These are phyloP conservation scores for Stenchaetothrips biformis DNA, from an alignment of 2,888 invertebrate species.

Conservation along the genomic window DNA sequence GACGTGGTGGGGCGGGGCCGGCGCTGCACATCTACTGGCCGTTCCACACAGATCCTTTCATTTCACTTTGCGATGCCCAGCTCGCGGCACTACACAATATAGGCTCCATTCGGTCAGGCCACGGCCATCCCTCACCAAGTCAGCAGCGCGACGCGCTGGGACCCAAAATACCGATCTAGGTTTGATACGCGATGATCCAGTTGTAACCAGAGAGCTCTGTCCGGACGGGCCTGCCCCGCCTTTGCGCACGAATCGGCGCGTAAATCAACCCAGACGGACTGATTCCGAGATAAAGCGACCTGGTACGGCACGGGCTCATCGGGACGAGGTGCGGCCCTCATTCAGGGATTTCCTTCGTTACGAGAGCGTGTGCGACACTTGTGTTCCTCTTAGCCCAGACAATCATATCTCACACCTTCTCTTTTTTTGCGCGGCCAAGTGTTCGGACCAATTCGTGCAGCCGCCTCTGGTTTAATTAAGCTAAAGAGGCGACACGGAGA, in stretches of 20 bases:
- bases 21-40: too few relatives aligned
- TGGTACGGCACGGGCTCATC: too few relatives aligned
- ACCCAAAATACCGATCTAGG: not conserved
- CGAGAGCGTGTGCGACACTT: too few relatives aligned
- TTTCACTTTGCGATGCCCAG: not conserved
- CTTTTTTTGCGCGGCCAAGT: too few relatives aligned
- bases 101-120: not conserved
- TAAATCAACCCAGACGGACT: not conserved
- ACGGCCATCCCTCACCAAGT: not conserved
- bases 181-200: conserved; percentile 1
- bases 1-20: not conserved
- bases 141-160: not conserved
- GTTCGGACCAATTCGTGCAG: conserved; percentile 14
- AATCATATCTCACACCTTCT: too few relatives aligned
- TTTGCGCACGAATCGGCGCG: not conserved
- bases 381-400: too few relatives aligned
- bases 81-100: not conserved
- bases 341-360: too few relatives aligned
- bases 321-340: too few relatives aligned
- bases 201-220: not conserved
- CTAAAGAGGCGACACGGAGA: conserved; percentile 14
- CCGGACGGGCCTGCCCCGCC: not conserved
- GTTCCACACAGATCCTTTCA: not conserved
- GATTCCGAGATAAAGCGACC: too few relatives aligned
- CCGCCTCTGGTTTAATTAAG: conserved; percentile 13